A percentile compares a stretch with the other conserved stretches of the same genome.
phyloP scores from a whole-genome alignment of 2,888 invertebrate genomes.

The Stenurella melanura region DNA sequence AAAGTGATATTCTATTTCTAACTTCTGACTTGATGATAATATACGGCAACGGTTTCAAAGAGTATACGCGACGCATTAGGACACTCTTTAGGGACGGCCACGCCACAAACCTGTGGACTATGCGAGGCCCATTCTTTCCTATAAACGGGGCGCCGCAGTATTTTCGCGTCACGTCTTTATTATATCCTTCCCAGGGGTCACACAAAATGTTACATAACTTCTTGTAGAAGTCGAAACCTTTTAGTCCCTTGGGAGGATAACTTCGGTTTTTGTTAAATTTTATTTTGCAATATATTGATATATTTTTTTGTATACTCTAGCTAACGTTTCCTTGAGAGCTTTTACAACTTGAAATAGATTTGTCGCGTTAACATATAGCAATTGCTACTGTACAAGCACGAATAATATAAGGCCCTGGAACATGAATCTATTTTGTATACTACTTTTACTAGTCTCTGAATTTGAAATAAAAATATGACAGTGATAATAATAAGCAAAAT shows the following conservation, averaged over 20 bases:
- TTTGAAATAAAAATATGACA: too few species aligned
- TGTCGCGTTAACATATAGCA: not conserved
- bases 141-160: slow-evolving; percentile 70
- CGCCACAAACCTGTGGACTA: slow-evolving; percentile 63
- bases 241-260: slow-evolving; percentile 64
- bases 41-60: slow-evolving; percentile 66
- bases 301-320: not conserved
- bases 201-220: slow-evolving; percentile 74
- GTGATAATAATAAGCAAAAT: too few species aligned
- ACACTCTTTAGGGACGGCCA: slow-evolving; percentile 64
- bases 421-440: too few species aligned
- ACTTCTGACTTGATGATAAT: slow-evolving; percentile 67
- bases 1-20: slow-evolving; percentile 66
- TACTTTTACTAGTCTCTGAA: too few species aligned
- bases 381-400: too few species aligned
- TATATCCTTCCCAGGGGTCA: slow-evolving; percentile 73
- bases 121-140: slow-evolving; percentile 68
- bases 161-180: slow-evolving; percentile 74
- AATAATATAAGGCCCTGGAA: too few species aligned
- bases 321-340: slow-evolving; percentile 6
- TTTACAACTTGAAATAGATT: not conserved
- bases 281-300: slow-evolving; percentile 57
- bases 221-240: slow-evolving; percentile 73
- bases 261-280: slow-evolving; percentile 68
- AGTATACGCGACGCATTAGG: slow-evolving; percentile 66